phyloP scores from a whole-genome alignment of 2,888 invertebrate genomes.

The Caenorhabditis macrosperma region DNA sequence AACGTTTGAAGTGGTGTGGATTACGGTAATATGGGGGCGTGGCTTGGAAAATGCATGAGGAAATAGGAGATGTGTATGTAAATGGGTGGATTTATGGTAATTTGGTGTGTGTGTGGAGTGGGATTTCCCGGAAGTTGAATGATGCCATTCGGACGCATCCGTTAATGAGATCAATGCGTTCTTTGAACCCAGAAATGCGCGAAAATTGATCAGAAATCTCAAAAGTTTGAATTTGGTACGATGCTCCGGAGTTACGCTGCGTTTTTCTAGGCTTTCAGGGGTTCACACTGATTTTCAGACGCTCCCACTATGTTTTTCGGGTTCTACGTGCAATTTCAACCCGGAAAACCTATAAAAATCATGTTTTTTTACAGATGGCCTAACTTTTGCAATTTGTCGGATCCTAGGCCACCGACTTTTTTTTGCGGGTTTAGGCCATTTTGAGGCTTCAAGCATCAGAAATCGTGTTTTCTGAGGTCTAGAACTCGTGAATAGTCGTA shows the following conservation, averaged over 20 bases:
- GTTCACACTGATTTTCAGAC: neutral
- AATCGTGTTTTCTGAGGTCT: too few relatives aligned
- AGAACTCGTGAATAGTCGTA: too few relatives aligned
- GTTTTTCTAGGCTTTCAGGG: neutral
- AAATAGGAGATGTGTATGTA: neutral
- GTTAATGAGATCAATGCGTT: neutral
- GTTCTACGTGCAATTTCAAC: neutral
- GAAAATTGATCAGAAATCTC: neutral
- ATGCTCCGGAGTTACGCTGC: neutral
- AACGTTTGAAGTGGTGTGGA: too few relatives aligned
- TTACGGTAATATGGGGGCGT: too few relatives aligned
- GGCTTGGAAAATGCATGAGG: too few relatives aligned
- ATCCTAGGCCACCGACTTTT: neutral
- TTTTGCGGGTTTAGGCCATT: neutral
- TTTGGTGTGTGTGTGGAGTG: neutral
- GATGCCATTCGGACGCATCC: neutral
- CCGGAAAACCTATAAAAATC: neutral
- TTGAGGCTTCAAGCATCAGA: neutral
- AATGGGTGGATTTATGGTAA: neutral
- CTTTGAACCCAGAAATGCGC: neutral
- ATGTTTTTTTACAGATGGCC: conserved; percentile 2
- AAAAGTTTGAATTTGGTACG: neutral
- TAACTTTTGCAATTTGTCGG: conserved; percentile 3
- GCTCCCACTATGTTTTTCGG: neutral
- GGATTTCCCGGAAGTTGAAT: neutral